Conservation (phyloP, 2,888 invertebrate species). For the Resseliella maxima region DNA sequence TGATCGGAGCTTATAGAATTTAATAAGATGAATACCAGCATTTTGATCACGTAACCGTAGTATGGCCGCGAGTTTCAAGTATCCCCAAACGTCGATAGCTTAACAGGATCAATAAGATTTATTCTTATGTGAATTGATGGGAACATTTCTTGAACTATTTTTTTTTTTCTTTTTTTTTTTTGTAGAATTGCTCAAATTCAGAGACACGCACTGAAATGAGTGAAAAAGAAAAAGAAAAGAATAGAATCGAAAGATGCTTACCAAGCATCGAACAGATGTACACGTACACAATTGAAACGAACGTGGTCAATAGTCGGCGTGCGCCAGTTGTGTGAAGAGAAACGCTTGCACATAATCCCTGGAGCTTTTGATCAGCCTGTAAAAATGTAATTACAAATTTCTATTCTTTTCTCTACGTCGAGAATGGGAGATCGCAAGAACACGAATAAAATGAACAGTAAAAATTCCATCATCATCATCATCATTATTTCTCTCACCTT, state of each 20-base stretch:
- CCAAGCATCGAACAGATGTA: constrained; percentile 1
- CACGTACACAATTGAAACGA: constrained; percentile 31
- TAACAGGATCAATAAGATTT: constrained; percentile 23
- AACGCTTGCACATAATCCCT: constrained; percentile 26
- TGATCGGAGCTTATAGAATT: neutral
- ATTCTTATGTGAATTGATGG: constrained; percentile 14
- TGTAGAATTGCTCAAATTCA: neutral
- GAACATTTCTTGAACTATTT: neutral
- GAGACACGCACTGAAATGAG: neutral
- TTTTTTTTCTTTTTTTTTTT: neutral
- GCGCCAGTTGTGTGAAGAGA: neutral
- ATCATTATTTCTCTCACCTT: constrained; percentile 61
- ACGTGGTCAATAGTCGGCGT: constrained; percentile 37
- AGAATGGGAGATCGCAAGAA: no score
- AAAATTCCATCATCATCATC: neutral
- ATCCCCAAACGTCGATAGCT: constrained; percentile 13
- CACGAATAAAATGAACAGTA: neutral
- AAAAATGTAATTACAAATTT: constrained; percentile 11
- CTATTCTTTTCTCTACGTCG: neutral
- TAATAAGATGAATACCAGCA: constrained; percentile 17
- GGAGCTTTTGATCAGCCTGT: constrained; percentile 16
- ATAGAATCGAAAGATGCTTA: neutral
- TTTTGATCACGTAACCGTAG: neutral
- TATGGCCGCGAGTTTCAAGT: neutral
- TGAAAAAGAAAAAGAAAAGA: neutral